Conservation (phyloP, 2,888 invertebrate genomes). For the Nowickia ferox region DNA sequence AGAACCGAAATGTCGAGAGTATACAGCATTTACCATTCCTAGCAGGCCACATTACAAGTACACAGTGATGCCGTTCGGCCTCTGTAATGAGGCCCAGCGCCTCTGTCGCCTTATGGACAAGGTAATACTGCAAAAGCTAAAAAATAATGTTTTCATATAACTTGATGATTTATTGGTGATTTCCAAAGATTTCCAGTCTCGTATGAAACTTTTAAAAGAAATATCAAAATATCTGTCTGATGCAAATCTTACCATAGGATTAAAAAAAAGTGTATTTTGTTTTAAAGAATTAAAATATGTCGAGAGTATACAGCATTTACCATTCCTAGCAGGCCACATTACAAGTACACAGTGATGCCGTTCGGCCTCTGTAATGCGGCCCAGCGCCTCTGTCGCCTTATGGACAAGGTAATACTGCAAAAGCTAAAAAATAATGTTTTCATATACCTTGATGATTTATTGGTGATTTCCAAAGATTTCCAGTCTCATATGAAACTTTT, state of each 20-base stretch:
- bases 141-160: not conserved
- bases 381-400: not conserved
- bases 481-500: not conserved
- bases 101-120: not conserved
- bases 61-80: not conserved
- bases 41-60: not conserved
- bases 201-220: not conserved
- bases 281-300: not conserved
- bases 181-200: not conserved
- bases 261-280: not conserved
- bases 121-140: not conserved
- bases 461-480: conserved; percentile 1
- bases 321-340: not conserved
- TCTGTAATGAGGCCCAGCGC: not conserved
- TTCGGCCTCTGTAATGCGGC: conserved; percentile 7
- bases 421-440: conserved; percentile 1
- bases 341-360: not conserved
- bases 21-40: not conserved
- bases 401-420: conserved; percentile 9
- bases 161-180: not conserved
- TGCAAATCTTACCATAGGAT: not conserved
- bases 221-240: not conserved
- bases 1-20: not conserved
- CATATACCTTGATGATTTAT: not conserved
- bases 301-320: not conserved